Percentiles rank a stretch among this genome's conserved stretches.
phyloP scores from a whole-genome alignment of 2,797 vertebrate species.

The Malurus splendens region DNA sequence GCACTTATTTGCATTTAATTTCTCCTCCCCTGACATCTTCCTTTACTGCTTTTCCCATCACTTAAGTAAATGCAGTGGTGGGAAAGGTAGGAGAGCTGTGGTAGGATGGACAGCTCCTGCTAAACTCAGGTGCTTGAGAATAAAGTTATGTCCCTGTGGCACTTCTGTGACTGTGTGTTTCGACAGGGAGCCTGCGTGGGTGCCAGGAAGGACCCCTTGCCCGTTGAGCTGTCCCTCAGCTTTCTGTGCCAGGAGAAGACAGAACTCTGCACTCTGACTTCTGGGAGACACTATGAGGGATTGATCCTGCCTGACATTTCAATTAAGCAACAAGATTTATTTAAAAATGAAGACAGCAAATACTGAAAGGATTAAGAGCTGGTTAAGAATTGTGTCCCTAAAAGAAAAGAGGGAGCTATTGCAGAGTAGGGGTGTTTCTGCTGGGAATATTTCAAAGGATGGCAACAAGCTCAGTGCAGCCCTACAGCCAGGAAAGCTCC shows the following conservation, averaged over 20 bases:
- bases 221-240: neutral
- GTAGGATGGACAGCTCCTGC: neutral
- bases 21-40: neutral
- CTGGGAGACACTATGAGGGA: neutral
- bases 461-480: accelerated
- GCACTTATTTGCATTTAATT: neutral
- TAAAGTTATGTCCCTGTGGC: neutral
- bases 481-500: neutral
- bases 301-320: neutral
- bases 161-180: accelerated
- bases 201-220: neutral
- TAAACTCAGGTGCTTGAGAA: neutral
- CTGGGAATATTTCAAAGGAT: neutral
- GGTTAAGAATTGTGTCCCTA: neutral
- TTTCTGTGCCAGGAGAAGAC: neutral
- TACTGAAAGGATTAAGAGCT: neutral
- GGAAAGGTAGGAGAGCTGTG: neutral
- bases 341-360: neutral
- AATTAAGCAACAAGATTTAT: neutral
- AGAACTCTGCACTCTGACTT: neutral
- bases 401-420: neutral
- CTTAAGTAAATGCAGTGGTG: neutral
- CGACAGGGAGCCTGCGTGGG: neutral
- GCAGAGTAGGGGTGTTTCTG: neutral
- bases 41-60: neutral